Base-by-base conservation (phyloP, 1,140 invertebrate genomes). In the Calliphora vicina region DNA sequence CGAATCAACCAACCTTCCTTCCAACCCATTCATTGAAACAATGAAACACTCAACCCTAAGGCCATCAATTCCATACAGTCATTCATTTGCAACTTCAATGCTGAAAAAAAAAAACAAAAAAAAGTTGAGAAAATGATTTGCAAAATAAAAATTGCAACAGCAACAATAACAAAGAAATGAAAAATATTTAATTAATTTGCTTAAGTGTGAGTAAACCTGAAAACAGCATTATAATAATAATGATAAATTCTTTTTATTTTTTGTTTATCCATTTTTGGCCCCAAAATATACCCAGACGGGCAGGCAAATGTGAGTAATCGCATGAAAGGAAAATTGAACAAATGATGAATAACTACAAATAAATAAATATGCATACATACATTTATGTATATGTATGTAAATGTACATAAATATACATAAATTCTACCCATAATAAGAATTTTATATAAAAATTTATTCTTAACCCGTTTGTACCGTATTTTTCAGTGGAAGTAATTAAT, bases 121-220 rank as follows among this genome's bases (percentile, higher is more conserved):
- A 26, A 29, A 74, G 27, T 74, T 43, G 74, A 43, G 10, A 12
- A 42, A 35, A 76, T 76, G 29, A 42, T 42, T 76, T 42, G 27
- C 74, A 78, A 45, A 78, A 20, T 43, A 23, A n/a, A 78, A 13
- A 78, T 29, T 29, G 29, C 6, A 29, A 15, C 25, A 35, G 10
- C 26, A 27, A 17, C 4, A 42, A 76, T 4, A 76, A 42, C 0
- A 76, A 76, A 9, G 9, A 3, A 45, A 78, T 12, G n/a, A 78
- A 25, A 78, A 43, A 17, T 45, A 78, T 57, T 57, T 78, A 78
- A 78, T 78, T 78, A 78, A 78, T 78, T 78, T 76, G 4, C 35
- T 78, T 43, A 78, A 78, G 74, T 78, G 74, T 78, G 23, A 43
- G 74, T 25, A 78, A 78, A 78, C 35, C 74, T 78, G 74, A 78